phyloP scores from a whole-genome alignment of 2,888 invertebrate genomes.

The Conomelus anceps region DNA sequence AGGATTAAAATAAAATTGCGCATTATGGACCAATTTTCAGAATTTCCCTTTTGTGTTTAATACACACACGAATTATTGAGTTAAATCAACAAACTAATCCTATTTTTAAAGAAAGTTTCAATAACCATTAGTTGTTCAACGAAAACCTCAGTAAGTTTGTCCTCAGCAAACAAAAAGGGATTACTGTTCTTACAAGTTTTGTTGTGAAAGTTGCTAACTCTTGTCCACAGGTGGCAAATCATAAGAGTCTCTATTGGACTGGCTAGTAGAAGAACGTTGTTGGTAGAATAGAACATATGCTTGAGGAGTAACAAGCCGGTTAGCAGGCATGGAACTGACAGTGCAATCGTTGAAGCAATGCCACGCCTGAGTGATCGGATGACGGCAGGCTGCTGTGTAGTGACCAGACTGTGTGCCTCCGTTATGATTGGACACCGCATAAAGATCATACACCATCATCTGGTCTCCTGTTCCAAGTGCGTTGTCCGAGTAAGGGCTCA shows the following conservation, averaged over 20 bases:
- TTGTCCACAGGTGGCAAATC: not conserved
- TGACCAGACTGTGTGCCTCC: slow-evolving; percentile 91
- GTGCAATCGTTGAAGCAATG: slow-evolving; percentile 89
- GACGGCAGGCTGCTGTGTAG: slow-evolving; percentile 91
- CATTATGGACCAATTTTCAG: not conserved
- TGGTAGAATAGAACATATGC: slow-evolving; percentile 34
- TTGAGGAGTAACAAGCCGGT: slow-evolving; percentile 24
- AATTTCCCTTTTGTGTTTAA: not conserved
- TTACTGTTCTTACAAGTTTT: not conserved
- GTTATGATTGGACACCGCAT: slow-evolving; percentile 89
- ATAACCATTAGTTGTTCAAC: not conserved
- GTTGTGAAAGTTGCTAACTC: not conserved
- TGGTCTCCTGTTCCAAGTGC: slow-evolving; percentile 40
- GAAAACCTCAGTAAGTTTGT: not conserved
- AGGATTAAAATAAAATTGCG: too few relatives aligned
- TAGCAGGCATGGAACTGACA: slow-evolving; percentile 47
- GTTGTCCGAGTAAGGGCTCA: slow-evolving; percentile 55
- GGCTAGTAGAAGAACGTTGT: not conserved
- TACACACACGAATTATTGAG: not conserved
- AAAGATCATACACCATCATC: slow-evolving; percentile 63
- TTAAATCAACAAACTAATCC: not conserved
- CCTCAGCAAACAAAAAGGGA: not conserved
- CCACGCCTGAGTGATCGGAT: slow-evolving; percentile 82
- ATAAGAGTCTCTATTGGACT: not conserved
- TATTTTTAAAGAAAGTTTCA: too few relatives aligned